Conservation (phyloP, 2,113 vertebrate species). For the Microtus montanus region DNA sequence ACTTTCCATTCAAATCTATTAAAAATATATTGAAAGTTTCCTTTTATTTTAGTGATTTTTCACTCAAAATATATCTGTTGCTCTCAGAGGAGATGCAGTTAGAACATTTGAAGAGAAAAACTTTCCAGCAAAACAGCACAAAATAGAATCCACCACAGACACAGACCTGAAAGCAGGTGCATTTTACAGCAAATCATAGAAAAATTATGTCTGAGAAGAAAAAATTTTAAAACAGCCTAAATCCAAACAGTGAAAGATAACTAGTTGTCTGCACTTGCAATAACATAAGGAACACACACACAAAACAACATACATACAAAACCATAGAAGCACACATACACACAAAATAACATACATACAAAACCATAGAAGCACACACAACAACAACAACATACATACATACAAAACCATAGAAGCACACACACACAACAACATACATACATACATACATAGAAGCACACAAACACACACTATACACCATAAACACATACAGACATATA, state of each 20-base stretch:
- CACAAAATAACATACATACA: neutral
- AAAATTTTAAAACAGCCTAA: neutral
- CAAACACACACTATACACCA: no score
- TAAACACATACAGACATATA: neutral
- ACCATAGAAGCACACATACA: neutral
- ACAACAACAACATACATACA: no score
- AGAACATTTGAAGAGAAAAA: neutral
- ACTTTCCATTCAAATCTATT: slow-evolving; percentile 9
- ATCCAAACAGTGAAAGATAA: slow-evolving; percentile 31
- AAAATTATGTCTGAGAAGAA: slow-evolving; percentile 5
- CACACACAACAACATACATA: neutral
- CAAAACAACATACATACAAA: neutral
- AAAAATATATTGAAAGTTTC: neutral
- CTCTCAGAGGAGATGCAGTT: neutral
- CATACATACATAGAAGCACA: neutral
- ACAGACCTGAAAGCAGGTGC: neutral
- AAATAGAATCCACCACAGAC: neutral
- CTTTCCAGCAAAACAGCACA: neutral
- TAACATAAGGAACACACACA: neutral
- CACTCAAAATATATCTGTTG: neutral
- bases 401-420: no score
- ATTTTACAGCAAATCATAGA: neutral
- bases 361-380: neutral
- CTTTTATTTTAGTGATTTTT: slow-evolving; percentile 10
- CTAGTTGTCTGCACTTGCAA: neutral